A percentile compares a stretch with the other conserved stretches of the same genome.
phyloP scores from a whole-genome alignment of 2,797 vertebrate species.

The Acipenser transmontanus region DNA sequence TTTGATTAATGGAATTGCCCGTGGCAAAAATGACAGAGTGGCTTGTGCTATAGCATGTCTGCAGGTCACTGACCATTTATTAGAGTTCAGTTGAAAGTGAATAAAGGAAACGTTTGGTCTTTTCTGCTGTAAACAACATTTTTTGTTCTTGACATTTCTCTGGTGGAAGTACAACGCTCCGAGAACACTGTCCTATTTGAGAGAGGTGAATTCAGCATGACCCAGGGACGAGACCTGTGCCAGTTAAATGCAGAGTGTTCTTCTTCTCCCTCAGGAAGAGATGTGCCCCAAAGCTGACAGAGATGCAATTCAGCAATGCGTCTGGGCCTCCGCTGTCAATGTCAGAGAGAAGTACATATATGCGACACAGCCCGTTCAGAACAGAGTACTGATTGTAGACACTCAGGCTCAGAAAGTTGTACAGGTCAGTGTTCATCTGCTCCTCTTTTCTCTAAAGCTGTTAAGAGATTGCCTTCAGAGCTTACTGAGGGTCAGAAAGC shows the following conservation, averaged over 20 bases:
- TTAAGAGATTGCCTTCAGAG: neutral
- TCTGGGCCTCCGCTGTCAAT: slow-evolving; percentile 86
- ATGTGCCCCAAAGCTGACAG: slow-evolving; percentile 75
- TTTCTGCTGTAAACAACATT: slow-evolving; percentile 49
- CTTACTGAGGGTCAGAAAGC: slow-evolving; percentile 5
- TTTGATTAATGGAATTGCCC: slow-evolving; percentile 30
- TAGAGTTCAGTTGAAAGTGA: slow-evolving; percentile 54
- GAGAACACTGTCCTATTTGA: neutral
- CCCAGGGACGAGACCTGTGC: slow-evolving; percentile 13
- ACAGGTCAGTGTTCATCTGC: slow-evolving; percentile 57
- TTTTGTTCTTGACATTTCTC: slow-evolving; percentile 25
- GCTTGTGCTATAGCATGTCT: slow-evolving; percentile 44
- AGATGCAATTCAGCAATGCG: slow-evolving; percentile 63
- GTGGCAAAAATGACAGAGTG: slow-evolving; percentile 42
- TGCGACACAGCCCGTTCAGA: slow-evolving; percentile 76
- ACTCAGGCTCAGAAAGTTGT: slow-evolving; percentile 83
- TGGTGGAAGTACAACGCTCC: slow-evolving; percentile 11
- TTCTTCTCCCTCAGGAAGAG: slow-evolving; percentile 69
- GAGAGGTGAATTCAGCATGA: slow-evolving; percentile 12
- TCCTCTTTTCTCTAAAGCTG: slow-evolving; percentile 15
- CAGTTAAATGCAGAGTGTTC: slow-evolving; percentile 1
- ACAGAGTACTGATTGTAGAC: slow-evolving; percentile 80
- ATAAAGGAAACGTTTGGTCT: slow-evolving; percentile 42
- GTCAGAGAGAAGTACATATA: slow-evolving; percentile 88
- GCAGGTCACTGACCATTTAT: slow-evolving; percentile 46